phyloP scores from a whole-genome alignment of 2,888 invertebrate genomes.

The Zaprionus lineosus region DNA sequence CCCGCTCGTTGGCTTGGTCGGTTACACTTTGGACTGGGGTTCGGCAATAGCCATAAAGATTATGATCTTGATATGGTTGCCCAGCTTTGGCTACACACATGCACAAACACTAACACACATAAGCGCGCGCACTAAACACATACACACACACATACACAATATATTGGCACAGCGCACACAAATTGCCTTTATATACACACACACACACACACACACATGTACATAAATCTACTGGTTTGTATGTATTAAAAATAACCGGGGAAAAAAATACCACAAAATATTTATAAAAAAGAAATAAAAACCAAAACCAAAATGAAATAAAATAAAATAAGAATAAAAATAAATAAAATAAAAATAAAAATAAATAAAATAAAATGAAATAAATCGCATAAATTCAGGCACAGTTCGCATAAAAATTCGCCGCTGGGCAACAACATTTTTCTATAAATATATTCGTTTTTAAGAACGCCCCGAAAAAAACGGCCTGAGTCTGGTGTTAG shows the following conservation, averaged over 20 bases:
- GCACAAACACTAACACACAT: too few relatives aligned
- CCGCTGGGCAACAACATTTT: constrained; percentile 47
- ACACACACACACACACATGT: constrained; percentile 12
- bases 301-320: constrained; percentile 1
- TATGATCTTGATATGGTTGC: constrained; percentile 64
- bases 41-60: constrained; percentile 65
- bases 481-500: too few relatives aligned
- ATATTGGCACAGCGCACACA: constrained; percentile 48
- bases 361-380: constrained; percentile 4
- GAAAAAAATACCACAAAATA: too few relatives aligned
- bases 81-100: constrained; percentile 43
- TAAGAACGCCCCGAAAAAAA: too few relatives aligned
- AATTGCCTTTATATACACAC: constrained; percentile 27
- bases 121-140: too few relatives aligned
- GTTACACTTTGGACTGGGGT: constrained; percentile 34
- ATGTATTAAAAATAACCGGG: not conserved
- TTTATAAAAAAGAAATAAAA: not conserved
- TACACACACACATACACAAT: constrained; percentile 34
- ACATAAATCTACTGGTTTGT: constrained; percentile 13
- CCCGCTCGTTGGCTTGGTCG: constrained; percentile 23
- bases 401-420: constrained; percentile 55
- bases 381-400: constrained; percentile 55
- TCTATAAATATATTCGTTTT: constrained; percentile 56
- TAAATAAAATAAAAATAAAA: not conserved
- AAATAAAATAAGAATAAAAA: not conserved